phyloP scores from a whole-genome alignment of 1,140 invertebrate species.

The Trichonephila inaurata region DNA sequence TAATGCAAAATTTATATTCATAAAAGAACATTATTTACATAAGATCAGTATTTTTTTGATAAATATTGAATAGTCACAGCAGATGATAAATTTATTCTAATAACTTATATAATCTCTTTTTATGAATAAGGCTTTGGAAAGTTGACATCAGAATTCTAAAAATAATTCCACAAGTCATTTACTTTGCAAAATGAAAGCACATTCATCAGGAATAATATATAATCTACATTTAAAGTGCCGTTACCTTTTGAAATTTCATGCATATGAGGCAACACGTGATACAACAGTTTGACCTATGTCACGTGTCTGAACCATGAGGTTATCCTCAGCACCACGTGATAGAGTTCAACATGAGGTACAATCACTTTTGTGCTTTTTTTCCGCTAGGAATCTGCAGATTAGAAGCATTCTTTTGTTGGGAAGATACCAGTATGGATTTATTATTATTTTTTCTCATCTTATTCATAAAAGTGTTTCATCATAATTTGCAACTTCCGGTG shows the following conservation, averaged over 20 bases:
- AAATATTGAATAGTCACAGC: too few species aligned
- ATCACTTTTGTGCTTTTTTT: neutral
- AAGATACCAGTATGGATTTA: neutral
- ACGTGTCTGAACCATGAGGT: neutral
- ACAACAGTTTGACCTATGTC: neutral
- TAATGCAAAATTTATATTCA: too few species aligned
- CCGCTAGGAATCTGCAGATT: neutral
- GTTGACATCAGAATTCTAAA: too few species aligned
- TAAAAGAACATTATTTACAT: too few species aligned
- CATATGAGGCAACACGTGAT: neutral
- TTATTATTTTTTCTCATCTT: neutral
- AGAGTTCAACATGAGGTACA: neutral
- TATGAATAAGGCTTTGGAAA: too few species aligned
- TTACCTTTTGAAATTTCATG: neutral
- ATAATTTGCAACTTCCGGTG: neutral
- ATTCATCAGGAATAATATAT: too few species aligned
- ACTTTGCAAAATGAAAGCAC: too few species aligned
- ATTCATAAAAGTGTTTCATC: neutral
- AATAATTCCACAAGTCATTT: too few species aligned
- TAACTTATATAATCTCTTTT: too few species aligned
- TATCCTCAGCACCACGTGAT: neutral
- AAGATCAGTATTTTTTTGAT: too few species aligned
- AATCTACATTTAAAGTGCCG: too few species aligned
- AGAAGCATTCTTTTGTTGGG: neutral
- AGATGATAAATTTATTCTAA: too few species aligned